Base-by-base conservation (phyloP, 1,140 invertebrate species). In the Drosophila truncata region DNA sequence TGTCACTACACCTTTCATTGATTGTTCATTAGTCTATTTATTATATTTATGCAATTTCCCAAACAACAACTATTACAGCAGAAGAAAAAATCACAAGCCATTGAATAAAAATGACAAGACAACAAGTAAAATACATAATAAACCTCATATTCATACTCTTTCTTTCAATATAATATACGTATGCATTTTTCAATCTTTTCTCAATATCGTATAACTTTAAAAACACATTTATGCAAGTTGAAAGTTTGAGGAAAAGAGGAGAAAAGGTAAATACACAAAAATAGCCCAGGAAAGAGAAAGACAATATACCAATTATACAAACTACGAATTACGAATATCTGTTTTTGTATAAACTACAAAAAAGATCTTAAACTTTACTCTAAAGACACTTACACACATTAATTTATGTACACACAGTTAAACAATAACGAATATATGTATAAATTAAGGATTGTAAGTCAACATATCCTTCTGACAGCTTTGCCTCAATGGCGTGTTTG, bases 281-380 rank as follows among this genome's bases (percentile, higher is more conserved):
- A 14, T 25, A 66, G 25, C 18, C 44, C 35, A 13, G 23, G 20
- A 46, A 25, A 42, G 23, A 55, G 11, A 35, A 18, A 69, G 11
- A 33, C 33, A 37, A 18, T 37, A 31, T 41, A 41, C 65, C 65
- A 72, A 25, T 46, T 46, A 46, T 25, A 47, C 20, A 47, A 47
- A 71, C 42, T 72, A 72, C 52, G 7, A 20, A n/a, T 31, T 41
- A 71, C 42, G 8, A 2, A 47, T 31, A 44, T 20, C 20, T 18
- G 11, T n/a, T n/a, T n/a, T n/a, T 54, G 35, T 74, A 80, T 73
- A 74, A 61, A 76, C 39, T 78, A 67, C 49, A 67, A 23, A 23
- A 69, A 44, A 23, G 41, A 67, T 35, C 47, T 46, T 65, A 58
- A 52, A 58, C 14, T 50, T 46, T 76, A 49, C 16, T 77, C 42